Conservation (phyloP, 2,113 vertebrate genomes). For the Cyprinodon tularosa region DNA sequence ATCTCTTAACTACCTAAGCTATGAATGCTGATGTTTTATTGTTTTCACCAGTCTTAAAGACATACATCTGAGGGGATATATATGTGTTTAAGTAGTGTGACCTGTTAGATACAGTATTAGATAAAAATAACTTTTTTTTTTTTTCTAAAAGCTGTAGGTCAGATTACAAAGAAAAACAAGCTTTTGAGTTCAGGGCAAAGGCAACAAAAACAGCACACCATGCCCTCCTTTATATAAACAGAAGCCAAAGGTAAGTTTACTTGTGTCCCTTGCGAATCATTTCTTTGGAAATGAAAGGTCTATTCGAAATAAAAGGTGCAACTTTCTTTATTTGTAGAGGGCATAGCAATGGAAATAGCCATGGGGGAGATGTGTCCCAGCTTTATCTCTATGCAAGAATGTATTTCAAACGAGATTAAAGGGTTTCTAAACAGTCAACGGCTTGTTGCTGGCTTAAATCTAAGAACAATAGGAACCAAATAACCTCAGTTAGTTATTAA, state of each 20-base stretch:
- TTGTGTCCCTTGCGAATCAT: constrained; percentile 6
- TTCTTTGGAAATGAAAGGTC: constrained; percentile 29
- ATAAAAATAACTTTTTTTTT: not conserved
- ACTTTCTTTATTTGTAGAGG: not conserved
- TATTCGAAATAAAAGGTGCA: constrained; percentile 6
- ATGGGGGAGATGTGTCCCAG: constrained; percentile 9
- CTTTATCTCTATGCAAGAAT: constrained; percentile 10
- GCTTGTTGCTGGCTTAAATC: not conserved
- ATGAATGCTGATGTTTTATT: not conserved
- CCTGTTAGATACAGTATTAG: not conserved
- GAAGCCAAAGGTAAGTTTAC: constrained; percentile 13
- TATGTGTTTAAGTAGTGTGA: not conserved
- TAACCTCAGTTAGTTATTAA: not conserved
- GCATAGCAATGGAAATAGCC: not conserved
- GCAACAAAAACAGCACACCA: not conserved
- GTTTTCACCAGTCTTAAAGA: constrained; percentile 19
- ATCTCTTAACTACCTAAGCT: not conserved
- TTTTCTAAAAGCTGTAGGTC: constrained; percentile 11
- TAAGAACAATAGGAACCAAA: not conserved
- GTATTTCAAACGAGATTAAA: not conserved
- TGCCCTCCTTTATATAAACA: constrained; percentile 12
- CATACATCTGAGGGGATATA: not conserved
- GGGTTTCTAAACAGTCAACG: not conserved
- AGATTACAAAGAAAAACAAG: constrained; percentile 18
- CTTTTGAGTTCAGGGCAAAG: constrained; percentile 9